Evolutionary conservation across 2,888 invertebrate species (phyloP).

Genomic region (Hydriomena furcata): DNA sequence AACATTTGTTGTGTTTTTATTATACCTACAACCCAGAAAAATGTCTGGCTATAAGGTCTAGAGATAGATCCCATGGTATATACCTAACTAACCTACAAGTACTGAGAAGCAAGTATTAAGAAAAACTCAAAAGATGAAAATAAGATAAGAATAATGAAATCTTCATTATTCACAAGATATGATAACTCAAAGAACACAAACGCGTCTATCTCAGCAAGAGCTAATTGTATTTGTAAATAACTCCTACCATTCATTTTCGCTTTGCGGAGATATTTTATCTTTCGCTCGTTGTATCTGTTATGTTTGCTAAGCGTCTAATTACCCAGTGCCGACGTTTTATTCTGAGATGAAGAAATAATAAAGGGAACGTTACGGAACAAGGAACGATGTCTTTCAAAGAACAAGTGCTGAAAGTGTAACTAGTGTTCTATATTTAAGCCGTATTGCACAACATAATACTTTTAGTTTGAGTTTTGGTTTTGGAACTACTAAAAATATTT

Average conservation of each 20-base stretch:
- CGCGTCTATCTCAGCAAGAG: slow-evolving; percentile 19
- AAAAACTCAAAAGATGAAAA: not conserved
- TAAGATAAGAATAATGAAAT: not conserved
- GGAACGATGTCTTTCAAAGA: not conserved
- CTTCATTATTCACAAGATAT: slow-evolving; percentile 2
- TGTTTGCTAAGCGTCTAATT: slow-evolving; percentile 62
- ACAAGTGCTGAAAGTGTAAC: not conserved
- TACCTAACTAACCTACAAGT: too few relatives aligned
- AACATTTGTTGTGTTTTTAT: too few relatives aligned
- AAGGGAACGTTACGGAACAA: slow-evolving; percentile 31
- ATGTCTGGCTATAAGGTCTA: too few relatives aligned
- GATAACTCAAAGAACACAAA: slow-evolving; percentile 11
- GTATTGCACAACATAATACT: not conserved
- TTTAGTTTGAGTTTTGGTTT: too few relatives aligned
- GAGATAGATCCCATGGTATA: too few relatives aligned
- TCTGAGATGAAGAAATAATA: slow-evolving; percentile 52
- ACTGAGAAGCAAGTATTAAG: too few relatives aligned
- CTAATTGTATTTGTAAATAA: slow-evolving; percentile 28
- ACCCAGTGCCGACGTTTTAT: slow-evolving; percentile 54
- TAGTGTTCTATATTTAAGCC: not conserved
- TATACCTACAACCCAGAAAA: too few relatives aligned
- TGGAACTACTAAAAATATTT: too few relatives aligned
- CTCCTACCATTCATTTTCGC: slow-evolving; percentile 38
- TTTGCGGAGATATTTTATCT: slow-evolving; percentile 44
- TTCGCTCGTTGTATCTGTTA: slow-evolving; percentile 44